Evolutionary conservation across 1,140 invertebrate genomes (phyloP), one percentile per base, ranked within the genome.

Genomic region (Lamellibrachia luymesi): DNA sequence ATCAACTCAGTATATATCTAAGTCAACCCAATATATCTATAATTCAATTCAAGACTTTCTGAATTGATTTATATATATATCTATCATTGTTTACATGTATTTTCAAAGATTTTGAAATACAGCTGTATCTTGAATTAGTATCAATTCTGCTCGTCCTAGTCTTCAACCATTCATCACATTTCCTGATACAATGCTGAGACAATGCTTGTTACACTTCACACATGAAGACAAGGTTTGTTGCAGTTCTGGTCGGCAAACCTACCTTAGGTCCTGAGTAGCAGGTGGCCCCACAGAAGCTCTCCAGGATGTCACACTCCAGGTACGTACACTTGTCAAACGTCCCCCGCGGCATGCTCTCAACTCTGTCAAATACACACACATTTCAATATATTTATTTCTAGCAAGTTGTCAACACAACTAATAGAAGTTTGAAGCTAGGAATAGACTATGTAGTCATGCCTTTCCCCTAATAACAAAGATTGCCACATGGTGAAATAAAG

Each of bases 231-330:
- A 80, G 13, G 64, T 80, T 4, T 80, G 64, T 80, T 22, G 91
- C 4, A n/a, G 51, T 91, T 91, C 27, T 13, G n/a, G 25, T n/a
- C 10, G 8, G 51, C 17, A n/a, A 22, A n/a, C 27, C 10, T 93
- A 96, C 95, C 95, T 95, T 96, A 10, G 95, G 91, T 49, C 96
- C 96, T 80, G 95, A 94, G 94, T 95, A 96, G 93, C 96, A 96
- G 6, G 93, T 93, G 49, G 94, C 93, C 10, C 95, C 96, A 95
- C 96, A 96, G 10, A 95, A 51, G 89, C 94, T 95, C 93, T 96
- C 93, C 52, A 96, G 92, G 25, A 95, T 93, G 92, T 95, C 95
- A 95, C 96, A 96, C 91, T 95, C 94, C 25, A 96, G 92, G 91
- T 96, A 96, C 6, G 94, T 95, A 94, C 96, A 96, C 90, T 95